Evolutionary conservation across 2,797 vertebrate species (phyloP).

Genomic region (Hypotaenidia okinawae): DNA sequence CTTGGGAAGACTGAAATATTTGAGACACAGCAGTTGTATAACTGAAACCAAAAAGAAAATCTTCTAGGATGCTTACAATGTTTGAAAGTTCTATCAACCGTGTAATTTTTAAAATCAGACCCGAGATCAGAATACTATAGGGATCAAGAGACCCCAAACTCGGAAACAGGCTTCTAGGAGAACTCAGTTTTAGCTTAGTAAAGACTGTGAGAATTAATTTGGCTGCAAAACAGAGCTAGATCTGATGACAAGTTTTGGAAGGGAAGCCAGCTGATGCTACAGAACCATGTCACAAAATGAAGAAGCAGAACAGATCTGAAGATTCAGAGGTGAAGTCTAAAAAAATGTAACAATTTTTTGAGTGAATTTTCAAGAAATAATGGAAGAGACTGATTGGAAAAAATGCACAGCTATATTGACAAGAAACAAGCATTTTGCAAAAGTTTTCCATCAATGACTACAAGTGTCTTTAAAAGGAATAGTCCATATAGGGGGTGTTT

Average conservation of each 20-base stretch:
- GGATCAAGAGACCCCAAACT: neutral
- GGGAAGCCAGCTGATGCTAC: conserved; percentile 6
- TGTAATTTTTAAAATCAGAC: neutral
- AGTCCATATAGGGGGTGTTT: neutral
- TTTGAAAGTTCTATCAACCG: neutral
- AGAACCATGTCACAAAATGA: neutral
- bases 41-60: neutral
- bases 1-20: neutral
- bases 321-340: neutral
- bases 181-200: neutral
- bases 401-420: neutral
- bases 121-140: neutral
- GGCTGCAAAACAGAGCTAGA: neutral
- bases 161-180: neutral
- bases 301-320: conserved; percentile 1
- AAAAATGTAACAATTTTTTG: neutral
- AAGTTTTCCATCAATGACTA: neutral
- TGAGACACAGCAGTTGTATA: neutral
- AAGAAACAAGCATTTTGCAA: neutral
- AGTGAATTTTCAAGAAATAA: neutral
- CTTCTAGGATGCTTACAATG: neutral
- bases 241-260: neutral
- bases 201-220: neutral
- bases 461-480: neutral
- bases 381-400: neutral